phyloP scores from a whole-genome alignment of 2,888 invertebrate species.

The Trichopoda pennipes region DNA sequence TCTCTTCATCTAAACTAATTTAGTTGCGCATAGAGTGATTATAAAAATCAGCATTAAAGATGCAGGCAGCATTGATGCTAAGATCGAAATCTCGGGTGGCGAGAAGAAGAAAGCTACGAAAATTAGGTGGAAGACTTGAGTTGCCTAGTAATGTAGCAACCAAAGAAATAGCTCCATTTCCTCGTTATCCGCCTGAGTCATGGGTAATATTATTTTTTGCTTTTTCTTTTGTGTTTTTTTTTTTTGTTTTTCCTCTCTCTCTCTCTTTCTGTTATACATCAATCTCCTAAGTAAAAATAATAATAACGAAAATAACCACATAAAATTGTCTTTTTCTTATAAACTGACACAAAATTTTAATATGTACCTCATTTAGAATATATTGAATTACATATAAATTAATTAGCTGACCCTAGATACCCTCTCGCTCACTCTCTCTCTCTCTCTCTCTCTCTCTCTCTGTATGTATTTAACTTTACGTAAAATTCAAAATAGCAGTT shows the following conservation, averaged over 20 bases:
- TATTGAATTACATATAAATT: conserved; percentile 15
- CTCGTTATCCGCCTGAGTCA: conserved; percentile 91
- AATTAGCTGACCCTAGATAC: conserved; percentile 43
- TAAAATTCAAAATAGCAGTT: conserved; percentile 5
- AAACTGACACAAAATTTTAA: conserved; percentile 29
- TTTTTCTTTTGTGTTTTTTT: conserved; percentile 27
- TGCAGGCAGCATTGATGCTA: conserved; percentile 96
- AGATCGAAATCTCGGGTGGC: conserved; percentile 93
- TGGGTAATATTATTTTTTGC: conserved; percentile 82
- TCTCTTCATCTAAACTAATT: conserved; percentile 48
- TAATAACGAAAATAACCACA: conserved; percentile 53
- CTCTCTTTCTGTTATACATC: conserved; percentile 56
- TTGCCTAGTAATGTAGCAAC: conserved; percentile 94
- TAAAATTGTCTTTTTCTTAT: conserved; percentile 69
- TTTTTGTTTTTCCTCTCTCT: conserved; percentile 10
- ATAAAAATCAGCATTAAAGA: conserved; percentile 80
- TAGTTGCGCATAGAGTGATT: conserved; percentile 66
- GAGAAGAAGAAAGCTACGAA: conserved; percentile 88
- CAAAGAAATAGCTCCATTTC: conserved; percentile 92
- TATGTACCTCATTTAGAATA: conserved; percentile 14
- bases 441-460: conserved; percentile 30
- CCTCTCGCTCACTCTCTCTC: conserved; percentile 58
- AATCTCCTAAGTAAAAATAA: conserved; percentile 47
- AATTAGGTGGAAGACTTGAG: conserved; percentile 89
- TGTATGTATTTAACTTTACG: conserved; percentile 11